Base-by-base conservation (phyloP, 2,113 vertebrate genomes). In the Lipophrys pholis region DNA sequence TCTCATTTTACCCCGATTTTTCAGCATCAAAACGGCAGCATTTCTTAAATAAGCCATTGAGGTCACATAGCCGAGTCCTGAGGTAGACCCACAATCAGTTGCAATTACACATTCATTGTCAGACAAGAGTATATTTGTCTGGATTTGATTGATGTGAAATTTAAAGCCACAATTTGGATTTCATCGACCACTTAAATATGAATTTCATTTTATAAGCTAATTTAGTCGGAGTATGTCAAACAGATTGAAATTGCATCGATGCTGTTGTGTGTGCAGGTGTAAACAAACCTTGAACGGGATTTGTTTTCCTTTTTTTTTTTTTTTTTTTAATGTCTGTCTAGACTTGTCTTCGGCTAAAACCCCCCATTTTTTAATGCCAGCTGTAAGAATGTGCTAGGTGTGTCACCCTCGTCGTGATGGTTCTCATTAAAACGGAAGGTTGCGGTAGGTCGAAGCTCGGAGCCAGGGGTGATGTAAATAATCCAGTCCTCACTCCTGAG, bases 391-490 rank as follows among this genome's bases (percentile, higher is more conserved):
- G 21, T 30, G 36, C 36, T 69, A 60, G 59, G 56, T 84, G 60
- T 76, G 40, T 38, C 81, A 61, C 51, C 49, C 56, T 66, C 48
- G 21, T 45, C 36, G 46, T 16, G 21, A 72, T 76, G 68, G 69
- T 72, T 73, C 8, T 65, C 69, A 56, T 82, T 69, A 65, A 65
- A 53, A 66, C 41, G 15, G 38, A 53, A 58, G 39, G 52, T 80
- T 85, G 71, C 41, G 55, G 65, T 35, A 69, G 36, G 80, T 45
- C 70, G 69, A 81, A 83, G 76, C 84, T 81, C 51, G 80, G 89
- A 82, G 84, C 69, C 68, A 93, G 77, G 77, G 86, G 39, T 86
- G 73, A 84, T 88, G 69, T 90, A 87, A 87, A 90, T 82, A 84
- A 82, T 91, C 67, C 86, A 84, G 73, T 89, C 66, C 64, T 92